These are phyloP conservation scores for Leptopterna dolabrata DNA, from an alignment of 2,888 invertebrate species.

Conservation along the genomic window DNA sequence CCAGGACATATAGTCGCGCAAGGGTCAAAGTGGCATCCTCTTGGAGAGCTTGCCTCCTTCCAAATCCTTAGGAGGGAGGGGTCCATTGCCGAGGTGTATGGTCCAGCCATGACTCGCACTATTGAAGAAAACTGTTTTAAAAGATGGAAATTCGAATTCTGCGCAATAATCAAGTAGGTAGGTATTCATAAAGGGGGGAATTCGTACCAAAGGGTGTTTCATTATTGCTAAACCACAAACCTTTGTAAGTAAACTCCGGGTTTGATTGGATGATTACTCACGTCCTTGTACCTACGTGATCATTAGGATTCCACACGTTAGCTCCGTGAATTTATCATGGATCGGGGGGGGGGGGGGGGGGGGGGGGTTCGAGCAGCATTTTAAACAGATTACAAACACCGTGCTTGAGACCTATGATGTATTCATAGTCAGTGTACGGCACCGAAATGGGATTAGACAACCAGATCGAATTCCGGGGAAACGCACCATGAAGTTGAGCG, in stretches of 20 bases:
- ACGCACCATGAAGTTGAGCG: constrained; percentile 41
- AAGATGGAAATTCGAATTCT: too few relatives aligned
- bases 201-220: too few relatives aligned
- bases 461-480: constrained; percentile 38
- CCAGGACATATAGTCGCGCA: too few relatives aligned
- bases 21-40: too few relatives aligned
- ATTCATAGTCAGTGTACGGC: constrained; percentile 37
- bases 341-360: too few relatives aligned
- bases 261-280: neutral
- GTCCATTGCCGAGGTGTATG: too few relatives aligned
- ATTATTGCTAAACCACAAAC: neutral
- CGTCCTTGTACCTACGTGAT: neutral
- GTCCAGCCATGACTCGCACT: too few relatives aligned
- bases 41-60: too few relatives aligned
- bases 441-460: constrained; percentile 50
- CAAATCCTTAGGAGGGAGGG: too few relatives aligned
- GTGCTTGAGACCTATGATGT: constrained; percentile 32
- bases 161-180: too few relatives aligned
- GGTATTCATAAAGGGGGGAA: too few relatives aligned
- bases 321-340: neutral
- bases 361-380: neutral
- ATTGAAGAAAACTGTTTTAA: too few relatives aligned
- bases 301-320: neutral
- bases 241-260: neutral
- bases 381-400: constrained; percentile 8